Evolutionary conservation across 1,140 invertebrate genomes (phyloP), one percentile per base, ranked within the genome.

Genomic region (Nasonia giraulti): DNA sequence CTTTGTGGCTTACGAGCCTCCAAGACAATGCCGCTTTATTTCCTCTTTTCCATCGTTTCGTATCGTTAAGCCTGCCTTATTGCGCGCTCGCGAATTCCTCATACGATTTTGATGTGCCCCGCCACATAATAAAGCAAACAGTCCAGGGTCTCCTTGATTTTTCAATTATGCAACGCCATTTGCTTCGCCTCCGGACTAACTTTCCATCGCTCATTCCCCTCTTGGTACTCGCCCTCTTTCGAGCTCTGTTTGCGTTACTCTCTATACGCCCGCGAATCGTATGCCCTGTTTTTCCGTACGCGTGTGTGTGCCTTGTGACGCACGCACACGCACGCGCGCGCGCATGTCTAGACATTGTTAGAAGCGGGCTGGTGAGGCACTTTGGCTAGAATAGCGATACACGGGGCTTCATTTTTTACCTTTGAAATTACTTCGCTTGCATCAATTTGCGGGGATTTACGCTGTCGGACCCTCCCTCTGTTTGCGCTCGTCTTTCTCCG

Each of bases 301-400:
- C 47, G 20, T 84, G 85, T 86, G 75, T 86, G 75, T 86, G 84
- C 82, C 85, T 50, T n/a, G 27, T 27, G 50, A 66, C 85, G 20
- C 17, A 62, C 4, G 6, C 76, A 80, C 27, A 33, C 33, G n/a
- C n/a, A n/a, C n/a, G n/a, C n/a, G 27, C 27, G 27, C 27, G 27
- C 27, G 27, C 27, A 27, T 27, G 27, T 27, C 0, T 27, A 1
- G 27, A 69, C n/a, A 37, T 71, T 73, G 40, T 40, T 17, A 44
- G 44, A 55, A 27, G 17, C n/a, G 27, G 71, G 44, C 44, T 40
- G 68, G 33, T 33, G 23, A 14, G 27, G 31, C 4, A 44, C 73
- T 74, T 74, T 20, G 12, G 14, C 44, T 14, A 8, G 71, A 81
- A 81, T 81, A 81, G 44, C 37, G 12, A 69, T 2, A 11, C 66